Conservation (phyloP, 2,797 vertebrate genomes). For the Oryzias sinensis region DNA sequence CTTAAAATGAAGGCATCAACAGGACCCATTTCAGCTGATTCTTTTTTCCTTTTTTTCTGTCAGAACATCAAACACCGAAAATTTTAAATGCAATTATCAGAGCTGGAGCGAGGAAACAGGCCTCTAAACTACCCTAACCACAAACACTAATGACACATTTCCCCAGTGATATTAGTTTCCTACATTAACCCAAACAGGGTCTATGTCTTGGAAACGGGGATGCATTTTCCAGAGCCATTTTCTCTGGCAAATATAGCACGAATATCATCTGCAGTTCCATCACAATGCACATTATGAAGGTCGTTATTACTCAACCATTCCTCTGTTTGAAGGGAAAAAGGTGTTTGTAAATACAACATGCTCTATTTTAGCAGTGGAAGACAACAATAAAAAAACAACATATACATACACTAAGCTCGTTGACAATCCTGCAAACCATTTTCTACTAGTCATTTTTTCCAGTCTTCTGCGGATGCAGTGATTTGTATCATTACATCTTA, state of each 20-base stretch:
- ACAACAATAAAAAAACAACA: neutral
- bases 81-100: too few relatives aligned
- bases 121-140: too few relatives aligned
- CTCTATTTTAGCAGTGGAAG: neutral
- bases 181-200: too few relatives aligned
- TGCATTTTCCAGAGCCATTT: slow-evolving; percentile 4
- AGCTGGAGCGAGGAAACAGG: too few relatives aligned
- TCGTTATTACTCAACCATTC: slow-evolving; percentile 11
- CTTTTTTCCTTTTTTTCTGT: too few relatives aligned
- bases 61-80: too few relatives aligned
- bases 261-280: slow-evolving; percentile 17
- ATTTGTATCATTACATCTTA: neutral
- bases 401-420: neutral
- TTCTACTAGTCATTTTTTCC: neutral
- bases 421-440: neutral
- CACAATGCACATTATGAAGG: slow-evolving; percentile 11
- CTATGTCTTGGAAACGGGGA: neutral
- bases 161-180: too few relatives aligned
- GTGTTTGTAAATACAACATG: too few relatives aligned
- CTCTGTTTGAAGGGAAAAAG: slow-evolving; percentile 24
- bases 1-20: too few relatives aligned
- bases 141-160: too few relatives aligned
- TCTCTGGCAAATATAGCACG: slow-evolving; percentile 7
- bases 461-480: neutral
- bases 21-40: too few relatives aligned